Conservation (phyloP, 2,113 vertebrate genomes). For the Carassius auratus region DNA sequence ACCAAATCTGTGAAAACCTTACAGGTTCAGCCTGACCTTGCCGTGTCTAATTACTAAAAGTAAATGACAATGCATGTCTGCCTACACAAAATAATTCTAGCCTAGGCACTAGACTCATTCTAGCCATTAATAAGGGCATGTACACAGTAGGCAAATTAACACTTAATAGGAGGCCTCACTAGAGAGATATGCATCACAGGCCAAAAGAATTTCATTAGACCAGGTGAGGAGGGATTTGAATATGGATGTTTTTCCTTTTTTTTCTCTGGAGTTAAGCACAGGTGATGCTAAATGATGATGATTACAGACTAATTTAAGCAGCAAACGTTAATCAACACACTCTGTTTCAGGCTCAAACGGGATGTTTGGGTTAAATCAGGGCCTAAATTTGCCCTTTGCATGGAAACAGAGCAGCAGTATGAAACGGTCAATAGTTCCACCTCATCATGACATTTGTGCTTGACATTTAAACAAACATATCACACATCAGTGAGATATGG, state of each 20-base stretch:
- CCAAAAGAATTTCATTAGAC: conserved; percentile 39
- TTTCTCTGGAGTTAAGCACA: conserved; percentile 10
- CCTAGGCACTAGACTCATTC: conserved; percentile 14
- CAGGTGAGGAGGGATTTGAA: conserved; percentile 40
- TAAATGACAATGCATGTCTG: neutral
- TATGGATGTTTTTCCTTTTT: conserved; percentile 16
- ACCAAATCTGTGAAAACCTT: neutral
- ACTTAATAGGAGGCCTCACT: conserved; percentile 24
- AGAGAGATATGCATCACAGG: conserved; percentile 41
- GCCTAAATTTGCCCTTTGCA: conserved; percentile 46
- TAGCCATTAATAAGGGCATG: conserved; percentile 39
- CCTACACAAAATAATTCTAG: conserved; percentile 22
- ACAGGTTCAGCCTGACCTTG: conserved; percentile 24
- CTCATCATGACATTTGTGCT: conserved; percentile 52
- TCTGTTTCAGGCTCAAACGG: conserved; percentile 52
- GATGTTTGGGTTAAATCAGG: conserved; percentile 48
- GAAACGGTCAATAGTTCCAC: conserved; percentile 58
- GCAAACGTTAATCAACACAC: conserved; percentile 52
- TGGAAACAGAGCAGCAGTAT: neutral
- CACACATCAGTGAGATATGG: conserved; percentile 64
- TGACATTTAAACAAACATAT: conserved; percentile 72
- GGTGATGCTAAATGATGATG: conserved; percentile 40
- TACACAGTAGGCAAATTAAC: conserved; percentile 31
- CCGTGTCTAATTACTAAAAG: conserved; percentile 62
- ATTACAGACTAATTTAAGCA: conserved; percentile 58